phyloP scores from a whole-genome alignment of 2,797 vertebrate species.

The Pseudochaenichthys georgianus region DNA sequence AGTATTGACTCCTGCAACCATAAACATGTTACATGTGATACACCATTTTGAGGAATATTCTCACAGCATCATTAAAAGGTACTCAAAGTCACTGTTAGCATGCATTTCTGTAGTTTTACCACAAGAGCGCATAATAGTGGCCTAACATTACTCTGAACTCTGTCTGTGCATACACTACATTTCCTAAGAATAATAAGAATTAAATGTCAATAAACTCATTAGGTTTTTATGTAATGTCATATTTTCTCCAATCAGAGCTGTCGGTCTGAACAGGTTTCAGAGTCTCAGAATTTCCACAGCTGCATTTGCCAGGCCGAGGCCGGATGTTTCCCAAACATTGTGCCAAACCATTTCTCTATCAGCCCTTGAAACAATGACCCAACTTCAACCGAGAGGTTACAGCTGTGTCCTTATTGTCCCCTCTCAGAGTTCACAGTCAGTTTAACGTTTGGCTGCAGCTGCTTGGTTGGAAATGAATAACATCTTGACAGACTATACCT shows the following conservation, averaged over 20 bases:
- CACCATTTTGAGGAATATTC: background rate
- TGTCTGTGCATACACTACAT: background rate
- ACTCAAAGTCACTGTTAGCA: background rate
- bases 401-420: conserved; percentile 57
- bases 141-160: background rate
- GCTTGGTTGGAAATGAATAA: background rate
- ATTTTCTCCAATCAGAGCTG: background rate
- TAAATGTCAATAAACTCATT: background rate
- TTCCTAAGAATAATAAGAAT: background rate
- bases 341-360: conserved; percentile 34
- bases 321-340: conserved; percentile 50
- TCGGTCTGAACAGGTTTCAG: conserved; percentile 8
- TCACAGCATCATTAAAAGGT: background rate
- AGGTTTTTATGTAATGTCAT: background rate
- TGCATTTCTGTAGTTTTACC: conserved; percentile 1
- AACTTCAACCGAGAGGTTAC: conserved; percentile 35
- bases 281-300: conserved; percentile 56
- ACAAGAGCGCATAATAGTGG: background rate
- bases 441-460: conserved; percentile 1
- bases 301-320: conserved; percentile 43
- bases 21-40: background rate
- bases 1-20: background rate
- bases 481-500: background rate
- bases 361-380: conserved; percentile 53
- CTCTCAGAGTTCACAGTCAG: conserved; percentile 34